These are phyloP conservation scores for Spinus pinus DNA, from an alignment of 2,797 vertebrate genomes.

Conservation along the genomic window DNA sequence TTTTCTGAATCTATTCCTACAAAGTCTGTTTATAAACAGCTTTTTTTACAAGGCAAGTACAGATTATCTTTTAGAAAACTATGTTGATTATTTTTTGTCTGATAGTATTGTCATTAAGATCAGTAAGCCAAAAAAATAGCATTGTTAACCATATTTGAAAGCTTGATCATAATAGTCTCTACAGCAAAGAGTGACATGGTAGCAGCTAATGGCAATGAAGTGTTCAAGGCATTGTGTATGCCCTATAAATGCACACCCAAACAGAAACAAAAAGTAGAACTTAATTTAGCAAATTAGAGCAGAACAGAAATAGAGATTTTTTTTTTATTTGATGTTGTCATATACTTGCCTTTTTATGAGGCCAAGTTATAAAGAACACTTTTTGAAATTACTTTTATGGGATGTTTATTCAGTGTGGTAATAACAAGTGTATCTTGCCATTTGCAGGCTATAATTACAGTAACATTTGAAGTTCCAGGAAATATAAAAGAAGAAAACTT, in stretches of 20 bases:
- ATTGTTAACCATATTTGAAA: background rate
- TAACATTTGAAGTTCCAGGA: constrained; percentile 91
- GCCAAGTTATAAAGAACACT: background rate
- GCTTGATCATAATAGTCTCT: background rate
- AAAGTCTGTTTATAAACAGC: background rate
- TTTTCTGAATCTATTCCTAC: background rate
- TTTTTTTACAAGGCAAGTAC: background rate
- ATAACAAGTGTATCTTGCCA: background rate
- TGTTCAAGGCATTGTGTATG: background rate
- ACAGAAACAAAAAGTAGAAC: background rate
- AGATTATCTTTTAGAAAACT: background rate
- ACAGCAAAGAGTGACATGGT: background rate
- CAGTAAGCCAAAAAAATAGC: background rate
- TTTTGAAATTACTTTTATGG: background rate
- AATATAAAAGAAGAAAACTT: constrained; percentile 86
- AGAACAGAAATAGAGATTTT: background rate
- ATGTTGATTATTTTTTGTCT: background rate
- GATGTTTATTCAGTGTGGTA: background rate
- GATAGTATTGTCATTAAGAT: background rate
- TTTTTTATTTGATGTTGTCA: background rate
- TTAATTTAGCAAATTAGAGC: background rate
- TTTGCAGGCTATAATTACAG: constrained; percentile 89
- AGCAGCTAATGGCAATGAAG: background rate
- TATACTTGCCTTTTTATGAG: background rate
- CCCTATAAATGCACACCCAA: background rate